These are phyloP conservation scores for Ditylenchus dipsaci DNA, from an alignment of 1,140 invertebrate species.

Conservation along the genomic window DNA sequence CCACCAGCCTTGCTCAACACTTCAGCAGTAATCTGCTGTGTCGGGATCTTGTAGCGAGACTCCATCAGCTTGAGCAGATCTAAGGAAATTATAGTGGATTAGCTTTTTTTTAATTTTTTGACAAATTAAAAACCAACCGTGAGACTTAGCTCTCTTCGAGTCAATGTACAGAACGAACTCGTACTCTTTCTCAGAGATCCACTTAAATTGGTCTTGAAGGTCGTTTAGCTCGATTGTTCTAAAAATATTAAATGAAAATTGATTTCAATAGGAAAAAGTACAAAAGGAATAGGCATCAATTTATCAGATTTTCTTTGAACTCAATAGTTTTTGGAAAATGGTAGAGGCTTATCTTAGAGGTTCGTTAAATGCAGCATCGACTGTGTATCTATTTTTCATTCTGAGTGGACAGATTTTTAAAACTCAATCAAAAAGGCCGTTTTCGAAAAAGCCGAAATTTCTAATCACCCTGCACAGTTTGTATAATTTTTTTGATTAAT, in stretches of 20 bases:
- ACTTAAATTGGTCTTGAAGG: constrained; percentile 12
- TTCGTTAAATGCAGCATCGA: no score
- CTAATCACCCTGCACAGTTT: no score
- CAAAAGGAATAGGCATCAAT: no score
- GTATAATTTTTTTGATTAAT: no score
- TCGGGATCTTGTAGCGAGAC: constrained; percentile 1
- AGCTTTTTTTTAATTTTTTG: not conserved
- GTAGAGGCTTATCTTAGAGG: no score
- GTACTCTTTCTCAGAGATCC: not conserved
- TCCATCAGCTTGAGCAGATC: constrained; percentile 20
- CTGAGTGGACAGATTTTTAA: no score
- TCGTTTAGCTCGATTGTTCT: constrained; percentile 9
- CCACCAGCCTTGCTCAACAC: constrained; percentile 15
- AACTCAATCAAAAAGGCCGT: no score
- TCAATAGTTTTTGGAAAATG: no score
- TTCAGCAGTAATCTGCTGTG: constrained; percentile 18
- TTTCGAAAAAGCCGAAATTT: no score
- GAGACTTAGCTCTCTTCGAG: constrained; percentile 14
- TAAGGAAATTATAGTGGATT: not conserved
- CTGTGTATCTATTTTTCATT: no score
- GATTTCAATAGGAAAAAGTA: no score
- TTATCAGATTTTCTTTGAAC: no score
- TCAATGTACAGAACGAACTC: constrained; percentile 29
- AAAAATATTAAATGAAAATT: not conserved
- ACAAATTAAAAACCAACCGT: constrained; percentile 16